phyloP scores from a whole-genome alignment of 2,797 vertebrate genomes.

The Apodemus agrarius region DNA sequence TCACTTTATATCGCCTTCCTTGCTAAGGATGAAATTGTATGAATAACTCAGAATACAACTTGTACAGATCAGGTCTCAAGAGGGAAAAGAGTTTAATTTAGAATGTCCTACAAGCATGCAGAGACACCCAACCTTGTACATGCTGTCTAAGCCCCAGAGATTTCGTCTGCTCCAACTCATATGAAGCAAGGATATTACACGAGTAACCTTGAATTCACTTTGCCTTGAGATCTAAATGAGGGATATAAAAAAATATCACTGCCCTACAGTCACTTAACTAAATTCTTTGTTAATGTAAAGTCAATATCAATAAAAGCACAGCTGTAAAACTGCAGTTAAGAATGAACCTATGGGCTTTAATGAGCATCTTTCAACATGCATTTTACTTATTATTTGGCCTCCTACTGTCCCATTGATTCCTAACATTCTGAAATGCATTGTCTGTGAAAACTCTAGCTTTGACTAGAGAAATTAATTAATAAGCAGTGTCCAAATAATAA shows the following conservation, averaged over 20 bases:
- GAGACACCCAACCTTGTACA: neutral
- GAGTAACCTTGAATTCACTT: neutral
- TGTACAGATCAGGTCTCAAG: neutral
- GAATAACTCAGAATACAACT: slow-evolving; percentile 39
- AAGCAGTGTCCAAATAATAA: neutral
- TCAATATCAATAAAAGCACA: slow-evolving; percentile 21
- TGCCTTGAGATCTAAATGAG: neutral
- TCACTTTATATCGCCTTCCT: slow-evolving; percentile 61
- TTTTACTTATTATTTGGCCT: neutral
- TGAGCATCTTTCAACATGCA: neutral
- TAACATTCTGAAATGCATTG: neutral
- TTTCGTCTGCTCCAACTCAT: neutral
- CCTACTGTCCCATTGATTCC: neutral
- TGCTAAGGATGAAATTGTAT: slow-evolving; percentile 29
- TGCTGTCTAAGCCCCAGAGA: neutral
- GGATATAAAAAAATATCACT: neutral
- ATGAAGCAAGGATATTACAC: neutral
- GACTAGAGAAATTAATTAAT: neutral
- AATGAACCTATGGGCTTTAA: neutral
- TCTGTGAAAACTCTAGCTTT: neutral
- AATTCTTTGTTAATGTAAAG: slow-evolving; percentile 43
- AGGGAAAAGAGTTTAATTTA: neutral
- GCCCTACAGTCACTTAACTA: neutral
- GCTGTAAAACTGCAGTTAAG: neutral
- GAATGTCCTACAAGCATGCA: neutral